Evolutionary conservation across 2,888 invertebrate species (phyloP).

Genomic region (Ypsolopha scabrella): DNA sequence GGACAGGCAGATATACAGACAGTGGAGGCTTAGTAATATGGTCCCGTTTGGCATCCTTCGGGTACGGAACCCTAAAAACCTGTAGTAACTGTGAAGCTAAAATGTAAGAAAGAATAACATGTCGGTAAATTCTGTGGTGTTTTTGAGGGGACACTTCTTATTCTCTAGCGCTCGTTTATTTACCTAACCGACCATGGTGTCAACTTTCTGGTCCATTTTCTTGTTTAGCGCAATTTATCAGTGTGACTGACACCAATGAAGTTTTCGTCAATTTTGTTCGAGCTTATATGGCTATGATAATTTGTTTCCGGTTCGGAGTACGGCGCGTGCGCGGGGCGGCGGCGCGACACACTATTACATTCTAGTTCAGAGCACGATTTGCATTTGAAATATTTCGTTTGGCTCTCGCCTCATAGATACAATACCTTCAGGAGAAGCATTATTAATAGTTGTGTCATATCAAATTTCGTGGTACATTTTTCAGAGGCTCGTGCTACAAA

Average conservation of each 20-base stretch:
- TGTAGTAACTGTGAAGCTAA: too few species aligned
- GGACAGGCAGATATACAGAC: too few species aligned
- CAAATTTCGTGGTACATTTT: constrained; percentile 66
- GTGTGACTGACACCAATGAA: constrained; percentile 57
- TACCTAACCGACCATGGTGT: constrained; percentile 32
- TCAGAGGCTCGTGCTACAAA: constrained; percentile 54
- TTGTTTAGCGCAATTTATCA: constrained; percentile 61
- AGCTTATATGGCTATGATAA: constrained; percentile 68
- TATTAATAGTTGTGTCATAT: constrained; percentile 55
- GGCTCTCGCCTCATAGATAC: constrained; percentile 54
- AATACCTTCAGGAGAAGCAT: constrained; percentile 49
- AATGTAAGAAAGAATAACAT: too few species aligned
- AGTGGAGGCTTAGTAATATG: too few species aligned
- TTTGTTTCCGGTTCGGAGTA: constrained; percentile 61
- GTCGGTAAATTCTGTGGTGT: not conserved
- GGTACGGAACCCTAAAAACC: too few species aligned
- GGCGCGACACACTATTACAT: constrained; percentile 66
- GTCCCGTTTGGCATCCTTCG: too few species aligned
- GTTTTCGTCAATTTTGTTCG: constrained; percentile 59
- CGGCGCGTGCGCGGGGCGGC: constrained; percentile 61
- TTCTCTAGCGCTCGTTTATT: constrained; percentile 24
- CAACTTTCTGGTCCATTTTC: constrained; percentile 43
- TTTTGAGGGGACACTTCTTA: constrained; percentile 23
- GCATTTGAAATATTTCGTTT: constrained; percentile 67
- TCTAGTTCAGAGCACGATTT: constrained; percentile 66